A percentile compares a stretch with the other conserved stretches of the same genome.
Conservation (phyloP, 2,888 invertebrate genomes). For the Euclidia mi region DNA sequence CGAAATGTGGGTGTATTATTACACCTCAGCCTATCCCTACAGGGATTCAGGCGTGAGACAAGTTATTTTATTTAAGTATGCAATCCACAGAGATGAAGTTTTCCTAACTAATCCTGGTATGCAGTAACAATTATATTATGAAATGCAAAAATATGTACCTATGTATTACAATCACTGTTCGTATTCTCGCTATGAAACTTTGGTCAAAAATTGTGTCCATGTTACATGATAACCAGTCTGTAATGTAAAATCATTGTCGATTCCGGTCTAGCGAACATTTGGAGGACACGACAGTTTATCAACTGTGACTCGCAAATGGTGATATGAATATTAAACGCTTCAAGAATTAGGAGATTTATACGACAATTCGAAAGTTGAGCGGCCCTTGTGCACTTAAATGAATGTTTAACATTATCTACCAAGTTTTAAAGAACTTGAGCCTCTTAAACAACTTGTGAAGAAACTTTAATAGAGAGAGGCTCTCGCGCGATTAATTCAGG, state of each 20-base stretch:
- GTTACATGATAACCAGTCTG: neutral
- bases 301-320: conserved; percentile 62
- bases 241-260: neutral
- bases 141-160: too few species aligned
- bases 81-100: too few species aligned
- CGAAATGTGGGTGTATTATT: too few species aligned
- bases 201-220: too few species aligned
- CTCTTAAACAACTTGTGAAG: conserved; percentile 86
- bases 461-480: conserved; percentile 88
- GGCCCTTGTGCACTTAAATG: conserved; percentile 84
- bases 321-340: conserved; percentile 90
- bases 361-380: conserved; percentile 83
- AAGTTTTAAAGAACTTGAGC: conserved; percentile 86
- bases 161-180: too few species aligned
- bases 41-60: too few species aligned
- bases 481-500: conserved; percentile 88
- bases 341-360: conserved; percentile 89
- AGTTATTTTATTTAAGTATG: too few species aligned
- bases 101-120: too few species aligned
- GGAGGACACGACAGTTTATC: conserved; percentile 51
- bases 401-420: conserved; percentile 89
- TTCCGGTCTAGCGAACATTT: conserved; percentile 40
- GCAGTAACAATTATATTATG: too few species aligned
- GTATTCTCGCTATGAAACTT: too few species aligned
- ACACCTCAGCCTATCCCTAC: too few species aligned